Evolutionary conservation across 1,140 invertebrate genomes (phyloP), one percentile per base, ranked within the genome.

Genomic region (Sminthurinus signatus): DNA sequence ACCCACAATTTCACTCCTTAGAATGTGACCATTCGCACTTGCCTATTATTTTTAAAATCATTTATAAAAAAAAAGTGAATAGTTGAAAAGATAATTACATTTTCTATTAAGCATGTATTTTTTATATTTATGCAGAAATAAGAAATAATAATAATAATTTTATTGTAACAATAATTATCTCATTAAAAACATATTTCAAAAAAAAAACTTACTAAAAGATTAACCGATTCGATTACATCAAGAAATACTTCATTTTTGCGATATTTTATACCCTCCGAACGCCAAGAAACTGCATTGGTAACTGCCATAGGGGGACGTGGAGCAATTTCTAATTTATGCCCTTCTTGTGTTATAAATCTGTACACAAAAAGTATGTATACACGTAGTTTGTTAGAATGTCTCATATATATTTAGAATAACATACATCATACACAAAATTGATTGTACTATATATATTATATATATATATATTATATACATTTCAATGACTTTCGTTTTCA

Each of bases 181-280:
- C n/a, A n/a, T n/a, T n/a, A n/a, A n/a, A n/a, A n/a, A n/a, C n/a
- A n/a, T n/a, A n/a, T n/a, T n/a, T n/a, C n/a, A n/a, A n/a, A n/a
- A n/a, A n/a, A n/a, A n/a, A 56, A 1, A 12, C 79, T 76, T 74
- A 85, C 84, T 74, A 99, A 77, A 56, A 99, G 79, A 80, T 99
- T 99, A 1, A 99, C 94, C 12, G 93, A 98, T 77, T 99, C 97
- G 70, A 99, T 98, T 1, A 99, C 97, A 82, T 99, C 97, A 0
- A 99, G 82, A 74, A 99, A 99, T 1, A 99, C 96, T 83, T 99
- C 97, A 79, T 99, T 99, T 78, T 99, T 99, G 50, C 96, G 84
- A 78, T 99, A 99, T 75, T 98, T 98, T 52, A 99, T 95, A 1
- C 96, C 96, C 77, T 99, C 96, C 0, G 95, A 96, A 52, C 97